These are phyloP conservation scores for Coleophora flavipennella DNA, from an alignment of 2,888 invertebrate genomes.

Conservation along the genomic window DNA sequence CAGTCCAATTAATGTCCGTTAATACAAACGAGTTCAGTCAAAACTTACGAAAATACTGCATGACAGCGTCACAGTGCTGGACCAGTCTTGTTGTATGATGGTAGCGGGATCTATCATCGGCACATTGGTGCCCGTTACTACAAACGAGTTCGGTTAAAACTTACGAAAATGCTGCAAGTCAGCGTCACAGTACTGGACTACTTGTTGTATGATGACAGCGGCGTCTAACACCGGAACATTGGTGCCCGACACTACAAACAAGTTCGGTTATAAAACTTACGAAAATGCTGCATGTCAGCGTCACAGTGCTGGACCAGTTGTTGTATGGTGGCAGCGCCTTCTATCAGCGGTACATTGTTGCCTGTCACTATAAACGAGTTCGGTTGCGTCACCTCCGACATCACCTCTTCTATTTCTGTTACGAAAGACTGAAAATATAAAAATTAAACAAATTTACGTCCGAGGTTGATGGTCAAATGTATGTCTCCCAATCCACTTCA, in stretches of 20 bases:
- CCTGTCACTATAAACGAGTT: conserved; percentile 39
- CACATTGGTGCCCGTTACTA: conserved; percentile 35
- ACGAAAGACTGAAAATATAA: conserved; percentile 33
- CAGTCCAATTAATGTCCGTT: conserved; percentile 28
- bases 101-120: conserved; percentile 32
- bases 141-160: conserved; percentile 33
- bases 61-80: conserved; percentile 45
- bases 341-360: conserved; percentile 30
- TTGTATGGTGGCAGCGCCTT: conserved; percentile 33
- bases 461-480: too few species aligned
- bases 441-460: too few species aligned
- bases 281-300: conserved; percentile 52
- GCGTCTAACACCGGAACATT: too few species aligned
- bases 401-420: conserved; percentile 35
- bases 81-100: conserved; percentile 38
- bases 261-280: conserved; percentile 38
- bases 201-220: conserved; percentile 35
- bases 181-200: conserved; percentile 42
- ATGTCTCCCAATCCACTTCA: too few species aligned
- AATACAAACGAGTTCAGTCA: conserved; percentile 35
- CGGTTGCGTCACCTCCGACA: conserved; percentile 23
- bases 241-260: too few species aligned
- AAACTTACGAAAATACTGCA: conserved; percentile 61
- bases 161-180: conserved; percentile 60
- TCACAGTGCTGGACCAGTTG: conserved; percentile 46